A percentile compares a stretch with the other conserved stretches of the same genome.
phyloP scores from a whole-genome alignment of 2,797 vertebrate genomes.

The Myotis findleyi region DNA sequence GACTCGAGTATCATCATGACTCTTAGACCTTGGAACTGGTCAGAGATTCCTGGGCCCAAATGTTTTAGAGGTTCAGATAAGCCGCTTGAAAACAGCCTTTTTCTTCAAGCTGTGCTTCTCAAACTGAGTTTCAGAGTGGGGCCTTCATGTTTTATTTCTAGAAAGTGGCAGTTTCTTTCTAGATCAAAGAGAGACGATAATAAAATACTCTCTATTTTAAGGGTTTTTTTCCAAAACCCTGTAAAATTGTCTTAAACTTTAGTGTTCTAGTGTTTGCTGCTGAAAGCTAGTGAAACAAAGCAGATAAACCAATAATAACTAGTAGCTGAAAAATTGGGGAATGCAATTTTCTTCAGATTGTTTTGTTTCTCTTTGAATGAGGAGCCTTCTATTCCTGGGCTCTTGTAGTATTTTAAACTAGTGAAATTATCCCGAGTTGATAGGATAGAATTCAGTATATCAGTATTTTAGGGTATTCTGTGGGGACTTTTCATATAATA shows the following conservation, averaged over 20 bases:
- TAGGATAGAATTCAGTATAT: background rate
- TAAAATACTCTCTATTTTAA: background rate
- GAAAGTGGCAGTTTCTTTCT: background rate
- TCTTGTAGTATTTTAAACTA: background rate
- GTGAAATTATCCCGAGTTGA: background rate
- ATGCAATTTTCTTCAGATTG: background rate
- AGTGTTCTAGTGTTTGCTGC: background rate
- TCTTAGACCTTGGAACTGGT: background rate
- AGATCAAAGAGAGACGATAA: background rate
- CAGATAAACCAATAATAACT: background rate
- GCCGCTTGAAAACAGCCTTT: background rate
- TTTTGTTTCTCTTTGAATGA: conserved; percentile 9
- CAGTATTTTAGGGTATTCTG: background rate
- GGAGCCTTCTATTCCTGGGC: background rate
- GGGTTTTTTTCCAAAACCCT: background rate
- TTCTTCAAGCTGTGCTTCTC: background rate
- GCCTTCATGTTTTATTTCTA: background rate
- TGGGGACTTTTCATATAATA: background rate
- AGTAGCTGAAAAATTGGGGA: background rate
- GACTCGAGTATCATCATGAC: background rate
- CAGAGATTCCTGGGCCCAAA: background rate
- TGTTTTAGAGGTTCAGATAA: background rate
- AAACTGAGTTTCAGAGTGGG: background rate
- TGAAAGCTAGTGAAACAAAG: conserved; percentile 39
- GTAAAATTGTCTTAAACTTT: background rate